phyloP scores from a whole-genome alignment of 2,797 vertebrate species.

The Clarias laeviceps region DNA sequence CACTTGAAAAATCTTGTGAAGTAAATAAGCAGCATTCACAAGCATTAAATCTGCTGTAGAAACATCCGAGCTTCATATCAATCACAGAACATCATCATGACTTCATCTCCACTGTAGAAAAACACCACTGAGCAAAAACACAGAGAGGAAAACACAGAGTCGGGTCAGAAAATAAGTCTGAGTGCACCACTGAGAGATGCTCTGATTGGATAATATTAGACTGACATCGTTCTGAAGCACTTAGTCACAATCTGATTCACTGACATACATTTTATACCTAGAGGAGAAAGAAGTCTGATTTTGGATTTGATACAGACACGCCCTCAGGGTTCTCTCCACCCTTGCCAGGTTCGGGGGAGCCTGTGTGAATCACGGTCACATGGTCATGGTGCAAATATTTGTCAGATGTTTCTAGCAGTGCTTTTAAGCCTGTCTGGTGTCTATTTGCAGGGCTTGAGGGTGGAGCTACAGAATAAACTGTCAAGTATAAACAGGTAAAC shows the following conservation, averaged over 20 bases:
- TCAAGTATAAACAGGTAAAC: not conserved
- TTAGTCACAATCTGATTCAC: not conserved
- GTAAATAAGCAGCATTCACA: conserved; percentile 36
- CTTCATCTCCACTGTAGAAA: not conserved
- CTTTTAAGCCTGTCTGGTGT: not conserved
- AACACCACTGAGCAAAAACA: conserved; percentile 3
- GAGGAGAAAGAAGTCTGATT: not conserved
- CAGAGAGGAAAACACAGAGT: conserved; percentile 1
- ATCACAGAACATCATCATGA: conserved; percentile 34
- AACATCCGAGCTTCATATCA: conserved; percentile 39
- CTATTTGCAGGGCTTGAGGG: not conserved
- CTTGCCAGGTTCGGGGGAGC: not conserved
- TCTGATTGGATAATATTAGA: not conserved
- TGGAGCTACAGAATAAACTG: not conserved
- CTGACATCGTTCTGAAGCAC: not conserved
- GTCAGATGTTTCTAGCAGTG: not conserved
- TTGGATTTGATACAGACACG: not conserved
- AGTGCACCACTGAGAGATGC: conserved; percentile 4
- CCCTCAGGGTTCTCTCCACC: too few relatives aligned
- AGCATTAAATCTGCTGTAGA: conserved; percentile 41
- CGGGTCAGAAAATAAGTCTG: not conserved
- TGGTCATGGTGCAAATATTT: not conserved
- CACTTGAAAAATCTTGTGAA: not conserved
- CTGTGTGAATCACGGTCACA: not conserved
- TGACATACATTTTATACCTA: not conserved